Conservation (phyloP, 2,113 vertebrate species). For the Pungitius pungitius region DNA sequence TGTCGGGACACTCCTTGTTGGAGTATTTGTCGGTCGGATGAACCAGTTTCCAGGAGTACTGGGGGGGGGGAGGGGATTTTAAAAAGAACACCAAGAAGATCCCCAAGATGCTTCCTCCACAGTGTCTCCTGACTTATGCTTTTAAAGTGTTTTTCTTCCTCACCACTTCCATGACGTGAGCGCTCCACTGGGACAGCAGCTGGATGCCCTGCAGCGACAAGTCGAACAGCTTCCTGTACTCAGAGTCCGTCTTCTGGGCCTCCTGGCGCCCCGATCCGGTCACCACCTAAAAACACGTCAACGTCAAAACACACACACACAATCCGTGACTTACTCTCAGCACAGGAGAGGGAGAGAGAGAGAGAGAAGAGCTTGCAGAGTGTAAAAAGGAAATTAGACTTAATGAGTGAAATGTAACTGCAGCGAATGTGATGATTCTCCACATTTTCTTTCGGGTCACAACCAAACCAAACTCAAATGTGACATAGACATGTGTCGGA, state of each 20-base stretch:
- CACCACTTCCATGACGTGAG: slow-evolving; percentile 99
- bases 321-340: neutral
- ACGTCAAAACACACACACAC: neutral
- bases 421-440: neutral
- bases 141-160: slow-evolving; percentile 38
- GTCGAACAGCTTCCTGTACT: slow-evolving; percentile 96
- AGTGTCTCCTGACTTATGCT: too few relatives aligned
- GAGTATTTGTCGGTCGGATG: slow-evolving; percentile 99
- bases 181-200: slow-evolving; percentile 98
- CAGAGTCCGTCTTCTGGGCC: slow-evolving; percentile 90
- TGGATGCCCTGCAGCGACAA: slow-evolving; percentile 95
- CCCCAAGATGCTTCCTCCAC: too few relatives aligned
- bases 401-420: neutral
- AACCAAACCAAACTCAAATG: slow-evolving; percentile 15
- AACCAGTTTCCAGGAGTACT: slow-evolving; percentile 99
- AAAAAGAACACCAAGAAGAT: neutral
- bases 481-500: too few relatives aligned
- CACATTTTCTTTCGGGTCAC: slow-evolving; percentile 11
- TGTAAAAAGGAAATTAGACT: neutral
- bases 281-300: slow-evolving; percentile 85
- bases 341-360: too few relatives aligned
- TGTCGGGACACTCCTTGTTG: slow-evolving; percentile 98
- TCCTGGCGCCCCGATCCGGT: slow-evolving; percentile 97
- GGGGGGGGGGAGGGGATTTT: neutral
- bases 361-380: too few relatives aligned